phyloP scores from a whole-genome alignment of 2,797 vertebrate species.

The Lates japonicus region DNA sequence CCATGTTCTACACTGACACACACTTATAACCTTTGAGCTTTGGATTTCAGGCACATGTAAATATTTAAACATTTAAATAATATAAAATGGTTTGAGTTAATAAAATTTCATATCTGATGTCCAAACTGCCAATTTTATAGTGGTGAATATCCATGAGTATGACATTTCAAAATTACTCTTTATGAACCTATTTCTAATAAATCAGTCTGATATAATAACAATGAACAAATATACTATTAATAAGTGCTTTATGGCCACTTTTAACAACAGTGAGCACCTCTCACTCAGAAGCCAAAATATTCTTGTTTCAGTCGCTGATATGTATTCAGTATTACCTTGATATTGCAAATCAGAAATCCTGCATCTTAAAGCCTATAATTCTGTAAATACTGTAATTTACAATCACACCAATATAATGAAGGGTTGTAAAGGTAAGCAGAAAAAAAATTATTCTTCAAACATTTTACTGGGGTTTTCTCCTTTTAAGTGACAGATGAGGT shows the following conservation, averaged over 20 bases:
- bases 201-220: neutral
- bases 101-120: neutral
- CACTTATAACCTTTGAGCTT: neutral
- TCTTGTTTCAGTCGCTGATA: neutral
- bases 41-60: conserved; percentile 1
- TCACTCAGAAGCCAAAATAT: neutral
- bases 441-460: neutral
- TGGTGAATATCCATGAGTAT: neutral
- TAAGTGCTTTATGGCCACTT: too few relatives aligned
- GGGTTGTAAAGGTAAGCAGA: neutral
- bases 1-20: neutral
- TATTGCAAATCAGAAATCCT: conserved; percentile 11
- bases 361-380: neutral
- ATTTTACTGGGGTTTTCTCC: neutral
- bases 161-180: neutral
- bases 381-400: conserved; percentile 8
- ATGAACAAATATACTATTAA: neutral
- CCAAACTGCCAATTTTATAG: neutral
- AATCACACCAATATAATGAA: neutral
- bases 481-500: conserved; percentile 9
- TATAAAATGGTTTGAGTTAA: neutral
- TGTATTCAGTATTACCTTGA: neutral
- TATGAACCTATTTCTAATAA: neutral
- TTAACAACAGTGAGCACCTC: neutral
- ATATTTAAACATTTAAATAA: neutral